Percentiles rank a stretch among this genome's conserved stretches.
Conservation (phyloP, 2,113 vertebrate genomes). For the Irena cyanogastra region DNA sequence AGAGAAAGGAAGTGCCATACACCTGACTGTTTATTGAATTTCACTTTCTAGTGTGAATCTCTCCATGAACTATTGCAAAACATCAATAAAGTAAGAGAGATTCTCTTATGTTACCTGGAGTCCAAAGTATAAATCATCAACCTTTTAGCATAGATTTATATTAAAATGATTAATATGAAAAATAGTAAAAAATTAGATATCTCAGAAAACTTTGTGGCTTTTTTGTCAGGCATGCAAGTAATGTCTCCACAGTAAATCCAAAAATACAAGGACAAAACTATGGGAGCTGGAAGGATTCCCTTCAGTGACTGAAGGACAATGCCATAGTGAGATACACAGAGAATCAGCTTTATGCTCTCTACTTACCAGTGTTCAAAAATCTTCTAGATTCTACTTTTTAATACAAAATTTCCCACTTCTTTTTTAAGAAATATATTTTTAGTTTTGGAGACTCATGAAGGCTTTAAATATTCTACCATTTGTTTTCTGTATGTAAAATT, state of each 20-base stretch:
- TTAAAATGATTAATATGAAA: neutral
- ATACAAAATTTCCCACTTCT: neutral
- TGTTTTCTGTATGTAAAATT: neutral
- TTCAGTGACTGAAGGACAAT: neutral
- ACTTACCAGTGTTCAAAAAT: neutral
- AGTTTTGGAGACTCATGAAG: neutral
- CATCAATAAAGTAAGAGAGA: neutral
- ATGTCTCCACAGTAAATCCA: neutral
- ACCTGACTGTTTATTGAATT: neutral
- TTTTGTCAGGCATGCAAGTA: neutral
- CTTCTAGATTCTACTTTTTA: neutral
- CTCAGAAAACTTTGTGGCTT: neutral
- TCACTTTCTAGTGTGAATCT: neutral
- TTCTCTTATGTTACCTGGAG: neutral
- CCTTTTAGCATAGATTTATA: neutral
- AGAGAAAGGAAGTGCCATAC: neutral
- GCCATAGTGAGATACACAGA: neutral
- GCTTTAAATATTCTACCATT: neutral
- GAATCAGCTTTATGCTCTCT: neutral
- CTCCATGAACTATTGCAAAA: neutral
- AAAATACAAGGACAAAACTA: neutral
- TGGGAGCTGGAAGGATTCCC: neutral
- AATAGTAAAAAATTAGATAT: neutral
- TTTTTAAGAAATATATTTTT: neutral
- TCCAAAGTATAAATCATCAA: neutral